A percentile compares a stretch with the other conserved stretches of the same genome.
These are phyloP conservation scores for Myathropa florea DNA, from an alignment of 2,888 invertebrate genomes.

Conservation along the genomic window DNA sequence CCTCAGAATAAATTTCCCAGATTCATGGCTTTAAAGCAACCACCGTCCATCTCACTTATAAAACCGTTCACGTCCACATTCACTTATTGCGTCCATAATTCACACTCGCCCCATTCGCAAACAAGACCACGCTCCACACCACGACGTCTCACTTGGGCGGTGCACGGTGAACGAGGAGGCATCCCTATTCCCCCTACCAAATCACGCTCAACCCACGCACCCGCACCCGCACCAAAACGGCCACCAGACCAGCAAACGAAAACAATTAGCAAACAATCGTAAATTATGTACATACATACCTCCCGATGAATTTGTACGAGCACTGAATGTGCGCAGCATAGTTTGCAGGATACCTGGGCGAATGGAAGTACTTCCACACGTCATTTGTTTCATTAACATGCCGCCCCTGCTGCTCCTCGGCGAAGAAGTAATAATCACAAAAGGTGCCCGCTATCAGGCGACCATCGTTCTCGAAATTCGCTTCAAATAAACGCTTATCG, in stretches of 20 bases:
- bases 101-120: conserved; percentile 2
- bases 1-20: background rate
- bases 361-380: conserved; percentile 90
- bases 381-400: conserved; percentile 80
- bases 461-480: conserved; percentile 90
- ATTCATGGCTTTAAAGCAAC: conserved; percentile 1
- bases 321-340: conserved; percentile 96
- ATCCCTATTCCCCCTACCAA: background rate
- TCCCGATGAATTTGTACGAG: conserved; percentile 93
- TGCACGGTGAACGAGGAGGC: background rate
- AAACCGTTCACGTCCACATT: background rate
- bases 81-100: conserved; percentile 3
- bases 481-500: conserved; percentile 82
- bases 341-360: conserved; percentile 96
- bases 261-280: conserved; percentile 56
- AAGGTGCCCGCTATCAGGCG: conserved; percentile 88
- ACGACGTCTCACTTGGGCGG: background rate
- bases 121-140: background rate
- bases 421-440: conserved; percentile 93
- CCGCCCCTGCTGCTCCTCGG: conserved; percentile 80
- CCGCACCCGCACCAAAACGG: background rate
- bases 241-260: conserved; percentile 18
- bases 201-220: background rate
- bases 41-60: background rate
- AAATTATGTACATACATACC: conserved; percentile 81